phyloP scores from a whole-genome alignment of 2,888 invertebrate genomes.

The Caenorhabditis becei region DNA sequence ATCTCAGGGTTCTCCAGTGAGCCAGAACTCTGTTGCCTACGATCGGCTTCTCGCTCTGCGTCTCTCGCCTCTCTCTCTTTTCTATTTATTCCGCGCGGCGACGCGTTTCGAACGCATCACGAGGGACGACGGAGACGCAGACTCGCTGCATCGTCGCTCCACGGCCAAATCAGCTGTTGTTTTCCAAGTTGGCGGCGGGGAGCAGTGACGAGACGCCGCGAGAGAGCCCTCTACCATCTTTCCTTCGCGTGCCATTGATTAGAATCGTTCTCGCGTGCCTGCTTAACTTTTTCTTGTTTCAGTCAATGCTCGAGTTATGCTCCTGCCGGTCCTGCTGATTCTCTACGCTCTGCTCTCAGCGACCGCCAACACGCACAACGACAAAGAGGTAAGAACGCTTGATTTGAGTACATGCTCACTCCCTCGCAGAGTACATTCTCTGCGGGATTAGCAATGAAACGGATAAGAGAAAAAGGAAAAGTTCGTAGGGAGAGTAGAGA shows the following conservation, averaged over 20 bases:
- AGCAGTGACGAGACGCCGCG: constrained; percentile 23
- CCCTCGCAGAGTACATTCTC: not conserved
- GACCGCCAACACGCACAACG: constrained; percentile 3
- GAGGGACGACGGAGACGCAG: constrained; percentile 23
- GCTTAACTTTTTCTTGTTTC: constrained; percentile 12
- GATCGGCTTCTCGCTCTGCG: not conserved
- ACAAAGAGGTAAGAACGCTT: constrained; percentile 28
- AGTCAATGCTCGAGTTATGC: constrained; percentile 53
- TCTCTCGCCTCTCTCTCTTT: not conserved
- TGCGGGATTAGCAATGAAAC: constrained; percentile 20
- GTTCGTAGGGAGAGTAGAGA: not conserved
- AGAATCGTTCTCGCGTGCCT: not conserved
- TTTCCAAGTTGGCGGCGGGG: constrained; percentile 37
- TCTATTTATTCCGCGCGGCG: constrained; percentile 34
- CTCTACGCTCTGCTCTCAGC: not conserved
- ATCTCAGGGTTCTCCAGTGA: no score
- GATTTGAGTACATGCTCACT: not conserved
- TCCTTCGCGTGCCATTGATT: constrained; percentile 18
- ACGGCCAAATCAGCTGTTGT: constrained; percentile 60
- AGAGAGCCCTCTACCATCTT: not conserved
- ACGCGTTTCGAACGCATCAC: constrained; percentile 32
- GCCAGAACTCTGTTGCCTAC: not conserved
- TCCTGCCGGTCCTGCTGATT: constrained; percentile 12
- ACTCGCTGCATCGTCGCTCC: constrained; percentile 52
- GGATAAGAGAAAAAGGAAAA: constrained; percentile 8